Conservation (phyloP, 2,888 invertebrate species). For the Monoplex corrugatus region DNA sequence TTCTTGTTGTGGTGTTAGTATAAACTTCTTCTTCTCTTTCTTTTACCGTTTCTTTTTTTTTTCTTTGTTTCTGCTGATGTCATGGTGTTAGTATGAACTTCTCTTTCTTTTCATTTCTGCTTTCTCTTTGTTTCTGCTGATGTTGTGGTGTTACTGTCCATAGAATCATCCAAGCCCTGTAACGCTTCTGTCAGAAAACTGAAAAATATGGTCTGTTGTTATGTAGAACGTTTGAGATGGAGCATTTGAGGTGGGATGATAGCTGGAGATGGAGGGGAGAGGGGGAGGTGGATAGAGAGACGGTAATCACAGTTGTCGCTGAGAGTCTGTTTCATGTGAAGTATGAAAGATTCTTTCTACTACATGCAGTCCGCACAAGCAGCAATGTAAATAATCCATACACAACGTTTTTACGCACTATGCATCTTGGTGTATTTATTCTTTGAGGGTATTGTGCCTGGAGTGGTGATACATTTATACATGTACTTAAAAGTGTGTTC, state of each 20-base stretch:
- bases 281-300: background rate
- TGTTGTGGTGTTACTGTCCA: too few relatives aligned
- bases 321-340: background rate
- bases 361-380: background rate
- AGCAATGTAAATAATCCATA: background rate
- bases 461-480: too few relatives aligned
- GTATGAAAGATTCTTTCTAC: background rate
- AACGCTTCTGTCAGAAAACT: too few relatives aligned
- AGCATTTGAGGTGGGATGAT: too few relatives aligned
- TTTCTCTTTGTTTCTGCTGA: background rate
- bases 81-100: background rate
- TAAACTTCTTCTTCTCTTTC: too few relatives aligned
- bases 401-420: slow-evolving; percentile 8
- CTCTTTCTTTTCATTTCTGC: background rate
- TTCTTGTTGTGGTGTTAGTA: too few relatives aligned
- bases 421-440: background rate
- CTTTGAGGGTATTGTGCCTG: background rate
- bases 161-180: too few relatives aligned
- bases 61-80: too few relatives aligned
- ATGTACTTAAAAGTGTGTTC: too few relatives aligned
- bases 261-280: background rate
- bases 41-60: too few relatives aligned
- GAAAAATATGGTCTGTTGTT: too few relatives aligned
- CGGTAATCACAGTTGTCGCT: background rate
- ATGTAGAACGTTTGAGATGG: too few relatives aligned